phyloP scores from a whole-genome alignment of 2,888 invertebrate genomes.

The Rhagonycha lutea region DNA sequence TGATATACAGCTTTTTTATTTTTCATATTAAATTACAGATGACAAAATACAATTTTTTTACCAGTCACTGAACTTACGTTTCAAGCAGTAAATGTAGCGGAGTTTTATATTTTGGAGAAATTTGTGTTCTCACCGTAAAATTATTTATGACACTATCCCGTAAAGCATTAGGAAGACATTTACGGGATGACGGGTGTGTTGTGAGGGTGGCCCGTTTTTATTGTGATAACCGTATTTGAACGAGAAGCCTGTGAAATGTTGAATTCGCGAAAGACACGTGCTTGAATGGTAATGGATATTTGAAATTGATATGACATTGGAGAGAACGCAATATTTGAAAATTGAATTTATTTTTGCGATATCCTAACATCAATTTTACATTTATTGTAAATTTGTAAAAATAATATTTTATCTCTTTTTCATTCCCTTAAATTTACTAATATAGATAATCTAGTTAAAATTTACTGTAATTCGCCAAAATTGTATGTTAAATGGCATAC shows the following conservation, averaged over 20 bases:
- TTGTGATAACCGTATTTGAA: conserved; percentile 46
- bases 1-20: neutral
- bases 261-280: conserved; percentile 48
- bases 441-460: neutral
- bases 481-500: neutral
- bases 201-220: conserved; percentile 41
- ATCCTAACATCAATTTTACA: conserved; percentile 23
- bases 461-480: neutral
- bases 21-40: neutral
- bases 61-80: neutral
- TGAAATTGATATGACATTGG: conserved; percentile 46
- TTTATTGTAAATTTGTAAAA: conserved; percentile 3
- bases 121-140: conserved; percentile 47
- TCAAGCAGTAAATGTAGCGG: conserved; percentile 15
- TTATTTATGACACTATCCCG: conserved; percentile 48
- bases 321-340: conserved; percentile 46
- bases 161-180: conserved; percentile 47
- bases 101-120: conserved; percentile 33
- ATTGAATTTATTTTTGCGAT: conserved; percentile 45
- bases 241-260: conserved; percentile 45
- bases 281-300: conserved; percentile 45
- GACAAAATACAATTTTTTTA: neutral
- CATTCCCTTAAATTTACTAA: neutral
- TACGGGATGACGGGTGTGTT: conserved; percentile 40
- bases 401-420: conserved; percentile 15